Percentiles rank a stretch among this genome's conserved stretches.
phyloP scores from a whole-genome alignment of 2,113 vertebrate genomes.

The Nycticryphes semicollaris region DNA sequence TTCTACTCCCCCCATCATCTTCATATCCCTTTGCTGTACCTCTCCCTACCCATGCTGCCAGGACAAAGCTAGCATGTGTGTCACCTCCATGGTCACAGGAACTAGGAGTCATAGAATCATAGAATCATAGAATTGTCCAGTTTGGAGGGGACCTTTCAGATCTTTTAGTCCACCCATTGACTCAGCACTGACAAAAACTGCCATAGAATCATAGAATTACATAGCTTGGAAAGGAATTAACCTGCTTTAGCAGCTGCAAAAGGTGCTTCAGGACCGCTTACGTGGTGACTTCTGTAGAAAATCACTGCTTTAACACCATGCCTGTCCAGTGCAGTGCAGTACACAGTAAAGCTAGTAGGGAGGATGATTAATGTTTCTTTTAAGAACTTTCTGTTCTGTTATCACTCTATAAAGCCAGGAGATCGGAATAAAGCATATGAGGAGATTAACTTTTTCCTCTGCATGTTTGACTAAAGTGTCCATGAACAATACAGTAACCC shows the following conservation, averaged over 20 bases:
- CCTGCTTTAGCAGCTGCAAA: neutral
- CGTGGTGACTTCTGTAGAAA: neutral
- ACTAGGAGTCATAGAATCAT: neutral
- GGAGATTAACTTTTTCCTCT: neutral
- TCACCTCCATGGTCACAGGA: neutral
- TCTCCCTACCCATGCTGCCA: too few species aligned
- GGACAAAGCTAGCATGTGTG: too few species aligned
- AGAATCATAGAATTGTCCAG: too few species aligned
- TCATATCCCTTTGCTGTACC: too few species aligned
- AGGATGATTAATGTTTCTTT: neutral
- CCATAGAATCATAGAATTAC: too few species aligned
- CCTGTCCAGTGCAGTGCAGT: neutral
- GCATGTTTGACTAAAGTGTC: neutral
- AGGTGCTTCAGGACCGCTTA: neutral
- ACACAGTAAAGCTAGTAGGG: neutral
- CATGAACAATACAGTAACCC: neutral
- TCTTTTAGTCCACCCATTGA: too few species aligned
- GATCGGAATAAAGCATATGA: neutral
- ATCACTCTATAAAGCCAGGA: neutral
- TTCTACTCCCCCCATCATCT: too few species aligned
- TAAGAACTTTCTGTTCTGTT: neutral
- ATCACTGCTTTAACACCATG: neutral
- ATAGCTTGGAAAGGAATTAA: neutral
- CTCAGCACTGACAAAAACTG: too few species aligned
- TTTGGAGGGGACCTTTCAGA: too few species aligned